Conservation (phyloP, 2,797 vertebrate genomes). For the Acipenser oxyrinchus region DNA sequence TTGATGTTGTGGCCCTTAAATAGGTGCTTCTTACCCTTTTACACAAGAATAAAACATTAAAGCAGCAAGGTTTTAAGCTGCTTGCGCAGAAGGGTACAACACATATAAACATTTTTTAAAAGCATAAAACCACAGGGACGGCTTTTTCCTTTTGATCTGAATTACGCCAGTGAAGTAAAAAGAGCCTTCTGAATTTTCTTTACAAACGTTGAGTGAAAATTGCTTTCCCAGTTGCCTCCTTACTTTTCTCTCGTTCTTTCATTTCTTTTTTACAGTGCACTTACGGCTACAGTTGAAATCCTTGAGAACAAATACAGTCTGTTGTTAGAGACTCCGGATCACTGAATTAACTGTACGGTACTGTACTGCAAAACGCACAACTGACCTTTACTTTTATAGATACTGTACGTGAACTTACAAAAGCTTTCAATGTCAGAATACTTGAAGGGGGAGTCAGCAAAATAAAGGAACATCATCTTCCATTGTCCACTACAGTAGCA, state of each 20-base stretch:
- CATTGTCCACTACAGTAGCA: no score
- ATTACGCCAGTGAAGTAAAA: not conserved
- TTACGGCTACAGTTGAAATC: slow-evolving; percentile 65
- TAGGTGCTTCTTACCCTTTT: no score
- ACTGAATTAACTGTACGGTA: slow-evolving; percentile 28
- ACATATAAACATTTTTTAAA: no score
- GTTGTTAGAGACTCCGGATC: slow-evolving; percentile 34
- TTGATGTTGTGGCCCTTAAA: no score
- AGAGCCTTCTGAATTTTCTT: not conserved
- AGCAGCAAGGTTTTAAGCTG: no score
- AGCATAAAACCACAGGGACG: not conserved
- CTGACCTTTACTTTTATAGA: not conserved
- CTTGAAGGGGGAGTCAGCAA: no score
- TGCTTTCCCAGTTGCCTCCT: not conserved
- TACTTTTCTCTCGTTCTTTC: slow-evolving; percentile 6
- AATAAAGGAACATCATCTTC: no score
- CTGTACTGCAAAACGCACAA: slow-evolving; percentile 37
- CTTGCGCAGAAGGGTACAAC: no score
- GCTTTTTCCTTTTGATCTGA: not conserved
- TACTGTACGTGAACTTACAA: no score
- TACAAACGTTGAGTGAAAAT: not conserved
- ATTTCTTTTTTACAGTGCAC: slow-evolving; percentile 59
- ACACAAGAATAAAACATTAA: no score
- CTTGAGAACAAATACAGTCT: slow-evolving; percentile 75
- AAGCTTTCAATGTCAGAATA: no score